phyloP scores from a whole-genome alignment of 2,888 invertebrate genomes.

The Cheilosia variabilis region DNA sequence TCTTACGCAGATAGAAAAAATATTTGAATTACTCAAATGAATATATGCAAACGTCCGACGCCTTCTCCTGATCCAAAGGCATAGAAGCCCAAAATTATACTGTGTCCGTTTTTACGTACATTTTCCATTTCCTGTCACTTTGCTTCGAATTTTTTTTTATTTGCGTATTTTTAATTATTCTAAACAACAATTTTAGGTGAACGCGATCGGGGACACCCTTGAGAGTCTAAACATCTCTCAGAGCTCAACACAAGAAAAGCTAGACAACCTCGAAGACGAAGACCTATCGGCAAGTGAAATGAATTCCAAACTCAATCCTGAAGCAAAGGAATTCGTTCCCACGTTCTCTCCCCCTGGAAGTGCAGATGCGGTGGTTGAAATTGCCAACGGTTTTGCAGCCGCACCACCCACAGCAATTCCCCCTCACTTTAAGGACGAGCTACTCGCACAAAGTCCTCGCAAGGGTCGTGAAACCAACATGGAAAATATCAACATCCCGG shows the following conservation, averaged over 20 bases:
- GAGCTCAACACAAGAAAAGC: slow-evolving; percentile 66
- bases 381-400: slow-evolving; percentile 53
- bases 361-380: slow-evolving; percentile 28
- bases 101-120: slow-evolving; percentile 9
- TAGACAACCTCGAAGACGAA: slow-evolving; percentile 65
- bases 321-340: slow-evolving; percentile 92
- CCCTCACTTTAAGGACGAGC: slow-evolving; percentile 59
- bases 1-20: too few species aligned
- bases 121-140: slow-evolving; percentile 45
- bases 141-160: slow-evolving; percentile 10
- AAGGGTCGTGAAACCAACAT: slow-evolving; percentile 85
- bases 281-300: slow-evolving; percentile 83
- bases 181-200: slow-evolving; percentile 40
- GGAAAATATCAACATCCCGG: slow-evolving; percentile 81
- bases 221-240: slow-evolving; percentile 63
- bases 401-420: slow-evolving; percentile 55
- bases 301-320: slow-evolving; percentile 92
- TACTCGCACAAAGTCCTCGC: slow-evolving; percentile 89
- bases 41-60: background rate
- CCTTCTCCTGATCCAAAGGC: slow-evolving; percentile 10
- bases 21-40: too few species aligned
- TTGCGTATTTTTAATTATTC: slow-evolving; percentile 4
- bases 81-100: slow-evolving; percentile 36
- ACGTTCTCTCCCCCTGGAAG: slow-evolving; percentile 84
- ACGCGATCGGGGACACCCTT: slow-evolving; percentile 31